These are phyloP conservation scores for Phenganax stokvisi DNA, from an alignment of 92 coral and sea anemone genomes.

Conservation along the genomic window DNA sequence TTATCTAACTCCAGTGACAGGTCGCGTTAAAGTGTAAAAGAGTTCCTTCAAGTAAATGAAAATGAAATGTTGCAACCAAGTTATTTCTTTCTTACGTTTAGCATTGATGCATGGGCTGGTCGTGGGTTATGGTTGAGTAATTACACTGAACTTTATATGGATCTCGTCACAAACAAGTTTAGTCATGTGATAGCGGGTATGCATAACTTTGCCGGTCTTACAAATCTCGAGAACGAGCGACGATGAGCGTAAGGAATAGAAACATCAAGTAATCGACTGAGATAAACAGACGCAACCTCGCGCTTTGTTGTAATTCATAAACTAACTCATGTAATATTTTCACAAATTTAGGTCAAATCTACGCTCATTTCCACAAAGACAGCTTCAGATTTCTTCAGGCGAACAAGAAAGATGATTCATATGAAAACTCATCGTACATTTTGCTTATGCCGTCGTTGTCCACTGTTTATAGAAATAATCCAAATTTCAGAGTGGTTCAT, in stretches of 20 bases:
- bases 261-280: too few species aligned
- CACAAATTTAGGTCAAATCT: constrained; percentile 63
- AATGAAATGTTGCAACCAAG: background rate
- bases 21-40: too few species aligned
- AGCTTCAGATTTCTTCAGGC: constrained; percentile 61
- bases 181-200: constrained; percentile 69
- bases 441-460: constrained; percentile 69
- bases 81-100: constrained; percentile 20
- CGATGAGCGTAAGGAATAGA: too few species aligned
- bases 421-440: constrained; percentile 48
- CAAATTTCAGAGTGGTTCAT: constrained; percentile 68
- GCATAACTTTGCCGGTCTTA: background rate
- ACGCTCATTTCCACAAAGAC: constrained; percentile 84
- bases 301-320: too few species aligned
- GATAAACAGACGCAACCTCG: too few species aligned
- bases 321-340: background rate
- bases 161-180: constrained; percentile 61
- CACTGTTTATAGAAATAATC: constrained; percentile 74
- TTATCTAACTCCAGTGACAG: too few species aligned
- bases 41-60: too few species aligned
- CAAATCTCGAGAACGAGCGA: background rate
- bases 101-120: constrained; percentile 57
- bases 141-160: constrained; percentile 56
- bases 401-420: constrained; percentile 32
- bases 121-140: constrained; percentile 61